phyloP scores from a whole-genome alignment of 2,113 vertebrate genomes.

The Neopipo cinnamomea region DNA sequence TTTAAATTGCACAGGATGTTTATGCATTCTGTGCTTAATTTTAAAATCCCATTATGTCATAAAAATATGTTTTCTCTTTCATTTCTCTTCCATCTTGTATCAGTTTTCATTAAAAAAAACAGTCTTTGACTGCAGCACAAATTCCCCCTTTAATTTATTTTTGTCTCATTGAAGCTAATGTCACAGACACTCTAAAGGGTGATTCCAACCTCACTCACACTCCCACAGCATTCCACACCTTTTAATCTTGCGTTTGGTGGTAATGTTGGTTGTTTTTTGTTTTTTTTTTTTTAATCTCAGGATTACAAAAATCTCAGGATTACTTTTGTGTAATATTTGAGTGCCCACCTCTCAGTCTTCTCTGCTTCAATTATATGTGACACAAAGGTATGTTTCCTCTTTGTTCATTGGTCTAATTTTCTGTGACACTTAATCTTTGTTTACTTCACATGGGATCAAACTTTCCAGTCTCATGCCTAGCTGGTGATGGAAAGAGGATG shows the following conservation, averaged over 20 bases:
- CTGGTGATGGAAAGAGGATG: neutral
- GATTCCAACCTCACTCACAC: neutral
- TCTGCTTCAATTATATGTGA: neutral
- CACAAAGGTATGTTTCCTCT: neutral
- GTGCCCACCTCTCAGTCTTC: neutral
- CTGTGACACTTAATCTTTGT: neutral
- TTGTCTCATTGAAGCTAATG: neutral
- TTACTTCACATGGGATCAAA: neutral
- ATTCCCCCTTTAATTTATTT: neutral
- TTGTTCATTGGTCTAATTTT: neutral
- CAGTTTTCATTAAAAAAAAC: neutral
- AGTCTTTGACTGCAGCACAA: neutral
- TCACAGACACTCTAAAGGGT: neutral
- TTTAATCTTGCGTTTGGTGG: neutral
- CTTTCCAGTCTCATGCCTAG: neutral
- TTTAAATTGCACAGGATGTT: constrained; percentile 11
- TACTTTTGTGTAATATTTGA: neutral
- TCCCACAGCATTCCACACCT: neutral
- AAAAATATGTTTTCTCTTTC: constrained; percentile 4
- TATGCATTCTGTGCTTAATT: constrained; percentile 50
- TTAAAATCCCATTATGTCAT: neutral
- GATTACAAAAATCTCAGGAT: neutral
- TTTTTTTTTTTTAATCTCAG: neutral
- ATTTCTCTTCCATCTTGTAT: neutral
- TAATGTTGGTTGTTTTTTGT: neutral